Evolutionary conservation across 1,140 invertebrate species (phyloP), one percentile per base, ranked within the genome.

Genomic region (Drosophila melanogaster): DNA sequence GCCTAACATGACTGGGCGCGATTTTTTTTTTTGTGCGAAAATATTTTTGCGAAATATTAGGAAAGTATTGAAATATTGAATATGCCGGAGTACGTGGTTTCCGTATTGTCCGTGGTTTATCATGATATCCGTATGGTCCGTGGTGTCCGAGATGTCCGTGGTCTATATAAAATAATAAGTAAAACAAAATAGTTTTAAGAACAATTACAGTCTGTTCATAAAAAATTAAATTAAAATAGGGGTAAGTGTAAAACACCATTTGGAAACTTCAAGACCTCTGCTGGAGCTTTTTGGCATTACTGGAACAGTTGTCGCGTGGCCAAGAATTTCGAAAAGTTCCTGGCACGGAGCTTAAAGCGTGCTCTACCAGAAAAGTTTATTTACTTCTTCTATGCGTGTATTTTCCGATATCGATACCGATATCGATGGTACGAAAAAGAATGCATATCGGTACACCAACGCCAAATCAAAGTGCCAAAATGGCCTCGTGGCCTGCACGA

Each of bases 1-100:
- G 53, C 84, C 61, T 64, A 70, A 77, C 79, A 65, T 83, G 83
- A 83, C 66, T 64, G 30, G 51, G 49, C 49, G 47, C n/a, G 26
- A 41, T 50, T 53, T 60, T 81, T 64, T 81, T 64, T 56, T 73
- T 3, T 10, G 12, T 77, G 5, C 12, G 12, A 24, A 7, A 46
- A 56, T 51, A 7, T 53, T 22, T 56, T 41, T 24, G 3, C 11
- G 37, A 14, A 38, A 3, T 38, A 38, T 4, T 14, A 4, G 12
- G 4, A 38, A 30, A 10, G 1, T 30, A 30, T 30, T 30, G 30
- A 8, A 30, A 30, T 30, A 30, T 30, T 30, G 2, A 30, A 8
- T 30, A 10, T 0, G 30, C 30, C 8, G 3, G 3, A 30, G 30
- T 30, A 7, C 2, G 30, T 26, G 26, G 5, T 26, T 5, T 26